A percentile compares a stretch with the other conserved stretches of the same genome.
Conservation (phyloP, 2,113 vertebrate species). For the Prunella himalayana region DNA sequence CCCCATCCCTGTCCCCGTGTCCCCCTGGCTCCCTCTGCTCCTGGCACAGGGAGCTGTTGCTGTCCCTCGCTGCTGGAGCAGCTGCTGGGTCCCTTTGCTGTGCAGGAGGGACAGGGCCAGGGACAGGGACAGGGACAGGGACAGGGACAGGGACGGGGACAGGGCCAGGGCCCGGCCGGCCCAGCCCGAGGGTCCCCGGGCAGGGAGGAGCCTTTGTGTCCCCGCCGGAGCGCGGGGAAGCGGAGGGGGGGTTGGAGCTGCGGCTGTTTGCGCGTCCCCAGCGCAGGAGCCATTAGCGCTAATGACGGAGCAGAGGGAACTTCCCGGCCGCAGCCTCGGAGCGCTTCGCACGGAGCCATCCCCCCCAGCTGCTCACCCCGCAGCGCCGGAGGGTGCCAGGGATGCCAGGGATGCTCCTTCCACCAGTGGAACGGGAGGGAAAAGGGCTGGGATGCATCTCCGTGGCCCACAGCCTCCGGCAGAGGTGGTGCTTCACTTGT, state of each 20-base stretch:
- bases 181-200: background rate
- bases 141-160: no score
- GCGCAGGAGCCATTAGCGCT: slow-evolving; percentile 40
- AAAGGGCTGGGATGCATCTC: background rate
- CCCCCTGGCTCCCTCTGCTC: no score
- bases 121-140: no score
- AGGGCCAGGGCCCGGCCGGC: background rate
- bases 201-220: background rate
- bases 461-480: background rate
- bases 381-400: fast-evolving
- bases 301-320: slow-evolving; percentile 37
- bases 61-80: background rate
- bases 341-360: background rate
- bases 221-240: background rate
- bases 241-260: background rate
- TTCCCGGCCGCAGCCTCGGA: slow-evolving; percentile 13
- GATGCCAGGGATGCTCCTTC: background rate
- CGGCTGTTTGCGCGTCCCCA: background rate
- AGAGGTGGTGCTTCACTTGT: background rate
- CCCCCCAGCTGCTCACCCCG: background rate
- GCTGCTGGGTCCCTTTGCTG: background rate
- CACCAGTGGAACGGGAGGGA: fast-evolving
- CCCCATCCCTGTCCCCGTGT: background rate
- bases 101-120: no score
- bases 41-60: no score